A percentile compares a stretch with the other conserved stretches of the same genome.
These are phyloP conservation scores for Puma concolor DNA, from an alignment of 2,113 vertebrate species.

Conservation along the genomic window DNA sequence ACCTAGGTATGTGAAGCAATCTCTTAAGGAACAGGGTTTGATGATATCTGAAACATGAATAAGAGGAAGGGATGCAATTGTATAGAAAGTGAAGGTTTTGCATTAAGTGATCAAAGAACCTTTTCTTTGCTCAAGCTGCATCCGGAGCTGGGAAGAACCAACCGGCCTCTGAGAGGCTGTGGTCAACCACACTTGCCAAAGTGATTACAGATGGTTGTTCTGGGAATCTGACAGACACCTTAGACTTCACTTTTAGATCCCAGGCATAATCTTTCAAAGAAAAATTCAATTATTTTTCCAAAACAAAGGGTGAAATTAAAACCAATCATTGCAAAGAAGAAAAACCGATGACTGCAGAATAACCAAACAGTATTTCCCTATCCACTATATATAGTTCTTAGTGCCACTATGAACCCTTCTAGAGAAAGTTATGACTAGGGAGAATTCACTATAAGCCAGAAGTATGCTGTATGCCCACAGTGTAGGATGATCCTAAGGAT, in stretches of 20 bases:
- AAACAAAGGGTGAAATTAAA: constrained; percentile 49
- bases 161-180: neutral
- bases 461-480: neutral
- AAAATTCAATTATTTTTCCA: neutral
- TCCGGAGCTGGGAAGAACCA: neutral
- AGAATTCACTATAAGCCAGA: neutral
- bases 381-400: neutral
- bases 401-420: neutral
- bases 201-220: neutral
- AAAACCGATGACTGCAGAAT: neutral
- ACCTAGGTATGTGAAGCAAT: neutral
- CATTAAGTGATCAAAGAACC: neutral
- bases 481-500: neutral
- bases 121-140: neutral
- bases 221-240: neutral
- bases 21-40: neutral
- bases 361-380: neutral
- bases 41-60: neutral
- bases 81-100: neutral
- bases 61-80: neutral
- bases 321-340: constrained; percentile 39
- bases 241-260: constrained; percentile 34
- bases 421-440: neutral
- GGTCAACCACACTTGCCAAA: neutral
- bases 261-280: constrained; percentile 5